phyloP scores from a whole-genome alignment of 2,888 invertebrate species.

The Noctua comes region DNA sequence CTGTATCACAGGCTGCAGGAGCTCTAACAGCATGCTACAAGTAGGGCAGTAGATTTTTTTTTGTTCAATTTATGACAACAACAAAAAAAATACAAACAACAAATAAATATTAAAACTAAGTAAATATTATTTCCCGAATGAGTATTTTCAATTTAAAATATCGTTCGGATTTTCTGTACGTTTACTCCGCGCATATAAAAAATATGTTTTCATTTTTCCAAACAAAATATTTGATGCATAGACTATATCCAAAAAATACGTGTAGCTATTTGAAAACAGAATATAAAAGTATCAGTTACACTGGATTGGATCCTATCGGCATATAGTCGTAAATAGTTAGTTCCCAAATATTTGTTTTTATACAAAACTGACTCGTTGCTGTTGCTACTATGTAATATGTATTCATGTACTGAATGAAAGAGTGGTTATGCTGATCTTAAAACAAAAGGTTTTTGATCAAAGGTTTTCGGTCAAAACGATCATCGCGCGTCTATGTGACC shows the following conservation, averaged over 20 bases:
- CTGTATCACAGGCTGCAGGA: too few species aligned
- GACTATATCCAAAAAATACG: conserved; percentile 20
- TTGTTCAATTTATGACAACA: too few species aligned
- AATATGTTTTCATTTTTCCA: not conserved
- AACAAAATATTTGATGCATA: conserved; percentile 17
- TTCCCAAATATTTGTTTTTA: conserved; percentile 20
- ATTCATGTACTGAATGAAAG: not conserved
- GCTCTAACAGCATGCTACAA: too few species aligned
- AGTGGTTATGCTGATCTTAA: not conserved
- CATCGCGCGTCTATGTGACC: not conserved
- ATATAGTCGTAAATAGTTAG: conserved; percentile 20
- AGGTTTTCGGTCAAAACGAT: not conserved
- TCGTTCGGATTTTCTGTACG: not conserved
- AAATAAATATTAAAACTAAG: too few species aligned
- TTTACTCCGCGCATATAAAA: not conserved
- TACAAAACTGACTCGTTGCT: not conserved
- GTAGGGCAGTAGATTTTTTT: too few species aligned
- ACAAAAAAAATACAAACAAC: too few species aligned
- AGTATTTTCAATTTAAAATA: not conserved
- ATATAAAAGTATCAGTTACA: conserved; percentile 22
- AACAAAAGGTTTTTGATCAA: not conserved
- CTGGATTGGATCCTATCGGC: conserved; percentile 31
- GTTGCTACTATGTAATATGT: not conserved
- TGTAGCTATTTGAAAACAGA: conserved; percentile 5
- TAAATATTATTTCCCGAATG: not conserved